A percentile compares a stretch with the other conserved stretches of the same genome.
These are phyloP conservation scores for Emydocephalus ijimae DNA, from an alignment of 2,113 vertebrate genomes.

Conservation along the genomic window DNA sequence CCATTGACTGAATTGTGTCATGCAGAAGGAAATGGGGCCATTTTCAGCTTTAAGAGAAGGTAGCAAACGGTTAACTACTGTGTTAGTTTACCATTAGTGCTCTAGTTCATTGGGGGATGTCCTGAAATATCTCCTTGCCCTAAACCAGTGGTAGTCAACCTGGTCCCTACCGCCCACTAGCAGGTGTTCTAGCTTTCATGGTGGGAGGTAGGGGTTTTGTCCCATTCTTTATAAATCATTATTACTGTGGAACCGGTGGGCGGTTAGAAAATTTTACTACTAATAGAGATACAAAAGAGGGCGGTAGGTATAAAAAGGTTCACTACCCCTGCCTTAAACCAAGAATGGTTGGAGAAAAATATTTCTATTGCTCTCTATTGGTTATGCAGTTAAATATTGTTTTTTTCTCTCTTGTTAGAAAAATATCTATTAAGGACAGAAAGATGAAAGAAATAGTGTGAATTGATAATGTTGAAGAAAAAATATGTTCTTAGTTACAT, in stretches of 20 bases:
- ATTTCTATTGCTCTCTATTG: background rate
- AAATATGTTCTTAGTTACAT: background rate
- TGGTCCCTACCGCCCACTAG: too few species aligned
- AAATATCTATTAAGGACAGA: background rate
- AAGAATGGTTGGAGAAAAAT: background rate
- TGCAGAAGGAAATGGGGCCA: background rate
- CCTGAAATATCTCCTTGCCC: background rate
- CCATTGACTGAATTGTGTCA: background rate
- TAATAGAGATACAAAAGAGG: too few species aligned
- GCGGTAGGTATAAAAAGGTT: too few species aligned
- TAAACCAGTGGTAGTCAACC: background rate
- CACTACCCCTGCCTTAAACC: background rate
- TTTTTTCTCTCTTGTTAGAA: background rate
- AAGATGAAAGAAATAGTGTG: background rate
- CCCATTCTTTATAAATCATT: too few species aligned
- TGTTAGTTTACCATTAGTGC: background rate
- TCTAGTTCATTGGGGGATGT: background rate
- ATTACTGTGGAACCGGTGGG: too few species aligned
- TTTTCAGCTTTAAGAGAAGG: background rate
- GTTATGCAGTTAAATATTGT: background rate
- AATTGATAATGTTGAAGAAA: background rate
- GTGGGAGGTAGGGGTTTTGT: too few species aligned
- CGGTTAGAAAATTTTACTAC: too few species aligned
- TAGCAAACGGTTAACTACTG: background rate
- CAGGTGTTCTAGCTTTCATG: too few species aligned